Evolutionary conservation across 2,113 vertebrate species (phyloP).

Genomic region (Puma concolor): DNA sequence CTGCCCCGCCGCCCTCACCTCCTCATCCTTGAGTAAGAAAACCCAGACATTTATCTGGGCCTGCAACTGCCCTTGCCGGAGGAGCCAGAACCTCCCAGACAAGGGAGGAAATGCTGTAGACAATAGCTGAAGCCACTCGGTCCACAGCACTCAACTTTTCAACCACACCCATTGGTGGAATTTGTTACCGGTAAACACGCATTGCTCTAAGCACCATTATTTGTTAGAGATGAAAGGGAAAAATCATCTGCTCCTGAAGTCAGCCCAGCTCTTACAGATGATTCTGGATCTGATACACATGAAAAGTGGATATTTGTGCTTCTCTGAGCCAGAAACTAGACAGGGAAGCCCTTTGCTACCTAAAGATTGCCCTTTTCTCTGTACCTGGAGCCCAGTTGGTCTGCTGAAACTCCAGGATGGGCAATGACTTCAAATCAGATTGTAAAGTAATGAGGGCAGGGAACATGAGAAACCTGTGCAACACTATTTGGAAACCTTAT

Average conservation of each 20-base stretch:
- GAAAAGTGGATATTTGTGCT: conserved; percentile 12
- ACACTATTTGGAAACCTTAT: background rate
- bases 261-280: conserved; percentile 59
- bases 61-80: conserved; percentile 53
- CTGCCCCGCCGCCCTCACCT: background rate
- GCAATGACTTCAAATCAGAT: background rate
- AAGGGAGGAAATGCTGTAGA: conserved; percentile 82
- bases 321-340: conserved; percentile 39
- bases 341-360: background rate
- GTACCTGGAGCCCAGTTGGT: background rate
- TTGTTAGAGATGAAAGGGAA: conserved; percentile 77
- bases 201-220: conserved; percentile 64
- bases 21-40: conserved; percentile 34
- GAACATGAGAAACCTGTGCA: background rate
- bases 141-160: conserved; percentile 57
- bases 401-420: background rate
- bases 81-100: conserved; percentile 65
- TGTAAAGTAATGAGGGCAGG: background rate
- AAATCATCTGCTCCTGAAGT: conserved; percentile 69
- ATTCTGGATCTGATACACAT: background rate
- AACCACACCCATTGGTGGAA: conserved; percentile 75
- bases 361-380: background rate
- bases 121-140: conserved; percentile 68
- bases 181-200: conserved; percentile 74
- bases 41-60: conserved; percentile 58